Evolutionary conservation across 2,888 invertebrate genomes (phyloP).

Genomic region (Lepidonotus clava): DNA sequence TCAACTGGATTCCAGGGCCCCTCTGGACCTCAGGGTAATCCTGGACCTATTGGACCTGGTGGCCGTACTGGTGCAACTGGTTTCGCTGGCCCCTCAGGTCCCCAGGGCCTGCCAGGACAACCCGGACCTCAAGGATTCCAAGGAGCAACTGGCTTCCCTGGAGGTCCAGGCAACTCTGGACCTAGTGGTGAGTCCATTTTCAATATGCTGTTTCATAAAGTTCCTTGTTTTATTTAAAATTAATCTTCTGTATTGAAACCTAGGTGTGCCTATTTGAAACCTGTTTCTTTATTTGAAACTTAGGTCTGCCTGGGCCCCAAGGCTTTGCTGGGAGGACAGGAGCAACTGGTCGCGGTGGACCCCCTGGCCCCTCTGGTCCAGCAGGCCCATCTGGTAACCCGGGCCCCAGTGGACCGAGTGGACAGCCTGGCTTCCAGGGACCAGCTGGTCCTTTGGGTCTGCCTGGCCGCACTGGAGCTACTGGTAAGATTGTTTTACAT

Average conservation of each 20-base stretch:
- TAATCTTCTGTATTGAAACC: too few species aligned
- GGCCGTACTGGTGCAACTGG: conserved; percentile 40
- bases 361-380: conserved; percentile 45
- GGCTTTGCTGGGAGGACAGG: conserved; percentile 41
- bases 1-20: conserved; percentile 54
- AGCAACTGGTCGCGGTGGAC: conserved; percentile 34
- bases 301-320: conserved; percentile 53
- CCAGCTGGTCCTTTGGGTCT: conserved; percentile 66
- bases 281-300: too few species aligned
- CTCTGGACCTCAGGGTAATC: conserved; percentile 17
- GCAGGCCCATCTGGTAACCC: conserved; percentile 37
- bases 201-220: too few species aligned
- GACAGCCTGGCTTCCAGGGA: conserved; percentile 62
- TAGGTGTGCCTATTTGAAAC: too few species aligned
- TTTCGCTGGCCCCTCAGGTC: conserved; percentile 67
- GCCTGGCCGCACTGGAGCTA: conserved; percentile 55
- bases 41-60: background rate
- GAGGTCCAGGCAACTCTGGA: background rate
- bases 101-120: conserved; percentile 60
- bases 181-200: too few species aligned
- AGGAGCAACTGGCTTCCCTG: conserved; percentile 21
- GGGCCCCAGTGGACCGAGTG: background rate
- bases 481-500: conserved; percentile 37
- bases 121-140: conserved; percentile 47
- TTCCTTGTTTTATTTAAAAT: too few species aligned